Base-by-base conservation (phyloP, 2,888 invertebrate species). In the Brenthis daphne region DNA sequence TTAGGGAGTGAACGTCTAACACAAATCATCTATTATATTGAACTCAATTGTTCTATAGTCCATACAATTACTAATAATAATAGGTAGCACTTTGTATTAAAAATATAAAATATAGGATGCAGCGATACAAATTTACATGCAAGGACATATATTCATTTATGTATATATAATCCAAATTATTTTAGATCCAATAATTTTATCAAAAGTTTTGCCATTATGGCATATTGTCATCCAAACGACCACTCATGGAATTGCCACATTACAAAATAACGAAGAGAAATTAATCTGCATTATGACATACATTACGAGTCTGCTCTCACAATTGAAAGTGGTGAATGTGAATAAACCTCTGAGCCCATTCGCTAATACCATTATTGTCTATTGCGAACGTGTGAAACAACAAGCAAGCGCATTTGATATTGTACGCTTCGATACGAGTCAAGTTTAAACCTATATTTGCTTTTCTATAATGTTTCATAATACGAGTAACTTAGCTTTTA, bases 281-380 rank as follows among this genome's bases (percentile, higher is more conserved):
- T 65, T 58, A 54, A 68, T 60, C 64, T 65, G 64, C 55, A 55
- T 65, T 60, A 48, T 66, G 66, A 60, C 54, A 60, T 12, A 60
- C 55, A 65, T 68, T 65, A 55, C 48, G 57, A 48, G 33, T 50
- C 43, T 50, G 58, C 33, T 54, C 56, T 29, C 58, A 47, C 60
- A 60, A 57, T 67, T 43, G 57, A 33, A 53, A 48, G 58, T 67
- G 57, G 54, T 57, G 64, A 54, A 16, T 54, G 68, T 57, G 68
- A 48, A 48, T 58, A n/a, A n/a, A 48, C 47, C 58, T 20, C 24
- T 6, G 43, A 43, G 24, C 47, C 20, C 47, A 57, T 54, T 43
- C 1, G 11, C 37, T 43, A 43, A 43, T 43, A 43, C 37, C 37
- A 43, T 11, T 43, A 43, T 43, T 43, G 37, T 43, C 11, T 43